Evolutionary conservation across 1,140 invertebrate genomes (phyloP), one percentile per base, ranked within the genome.

Genomic region (Drosophila auraria): DNA sequence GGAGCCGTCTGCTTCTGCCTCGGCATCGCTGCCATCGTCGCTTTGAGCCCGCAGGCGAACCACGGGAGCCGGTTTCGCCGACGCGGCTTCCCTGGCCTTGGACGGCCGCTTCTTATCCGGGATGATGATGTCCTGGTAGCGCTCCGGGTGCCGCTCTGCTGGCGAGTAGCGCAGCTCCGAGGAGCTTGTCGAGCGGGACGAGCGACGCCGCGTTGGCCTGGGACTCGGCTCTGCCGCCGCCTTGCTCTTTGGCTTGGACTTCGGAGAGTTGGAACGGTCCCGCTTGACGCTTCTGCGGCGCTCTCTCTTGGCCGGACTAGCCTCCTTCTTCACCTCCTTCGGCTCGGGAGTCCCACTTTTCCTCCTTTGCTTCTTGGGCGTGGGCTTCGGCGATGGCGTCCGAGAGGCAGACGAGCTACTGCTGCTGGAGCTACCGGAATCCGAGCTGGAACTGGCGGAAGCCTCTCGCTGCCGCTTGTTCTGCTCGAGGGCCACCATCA

Each of bases 21-120:
- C 92, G 27, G 94, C 94, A 40, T 93, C 94, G 42, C 94, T 93
- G 54, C 95, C 95, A 6, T 94, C 94, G 64, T 95, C 95, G n/a
- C 94, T 94, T 69, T 95, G 95, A 11, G 95, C 95, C 47, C 95
- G 92, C 72, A 96, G 87, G 69, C 95, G 95, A 0, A 96, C 95
- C 5, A 94, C 94, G 7, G 94, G 93, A 20, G 94, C 93, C 1
- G 93, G 94, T 36, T 78, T 92, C 23, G 27, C 36, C 3, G 49
- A 11, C 2, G 65, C 8, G 5, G 45, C 15, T 20, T 80, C 78
- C 12, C 42, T 54, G 2, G 40, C 71, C 49, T 71, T 87, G 2
- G 63, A 75, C 15, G 60, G 70, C 5, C 65, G 64, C 44, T 83
- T 86, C 30, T 71, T 90, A 9, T 94, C 93, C 74, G 94, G 94